These are phyloP conservation scores for Rhinatrema bivittatum DNA, from an alignment of 2,797 vertebrate genomes.

Conservation along the genomic window DNA sequence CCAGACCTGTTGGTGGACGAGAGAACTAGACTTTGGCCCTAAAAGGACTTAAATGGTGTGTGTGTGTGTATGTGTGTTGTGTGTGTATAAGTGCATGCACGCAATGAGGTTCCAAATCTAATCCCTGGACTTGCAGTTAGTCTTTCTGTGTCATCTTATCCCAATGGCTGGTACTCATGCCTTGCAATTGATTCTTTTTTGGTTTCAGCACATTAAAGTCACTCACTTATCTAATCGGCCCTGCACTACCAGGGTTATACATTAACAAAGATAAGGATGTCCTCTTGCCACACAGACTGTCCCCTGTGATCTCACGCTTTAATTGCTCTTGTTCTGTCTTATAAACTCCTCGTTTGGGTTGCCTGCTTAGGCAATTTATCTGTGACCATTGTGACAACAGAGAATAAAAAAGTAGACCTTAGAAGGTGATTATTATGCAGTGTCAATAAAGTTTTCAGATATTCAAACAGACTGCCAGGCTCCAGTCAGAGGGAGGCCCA, in stretches of 20 bases:
- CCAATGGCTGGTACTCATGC: neutral
- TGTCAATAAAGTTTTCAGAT: constrained; percentile 3
- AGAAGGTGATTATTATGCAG: neutral
- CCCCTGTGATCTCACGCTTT: constrained; percentile 30
- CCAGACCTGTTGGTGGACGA: too few relatives aligned
- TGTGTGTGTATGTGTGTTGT: neutral
- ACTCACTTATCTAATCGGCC: constrained; percentile 41
- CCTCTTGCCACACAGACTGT: constrained; percentile 25
- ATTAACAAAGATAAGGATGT: constrained; percentile 40
- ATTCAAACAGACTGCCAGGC: neutral
- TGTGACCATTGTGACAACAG: constrained; percentile 8
- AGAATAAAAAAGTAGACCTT: neutral
- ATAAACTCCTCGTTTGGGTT: neutral
- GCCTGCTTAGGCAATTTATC: neutral
- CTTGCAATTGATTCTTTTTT: constrained; percentile 16
- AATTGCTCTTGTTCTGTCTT: constrained; percentile 21
- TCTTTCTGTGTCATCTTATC: neutral
- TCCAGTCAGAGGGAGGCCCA: neutral
- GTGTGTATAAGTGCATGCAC: too few relatives aligned
- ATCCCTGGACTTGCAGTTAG: too few relatives aligned
- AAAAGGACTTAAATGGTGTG: too few relatives aligned
- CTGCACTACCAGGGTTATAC: constrained; percentile 46
- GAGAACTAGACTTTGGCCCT: too few relatives aligned
- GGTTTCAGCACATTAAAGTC: constrained; percentile 43
- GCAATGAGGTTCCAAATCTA: too few relatives aligned